phyloP scores from a whole-genome alignment of 1,140 invertebrate species.

The Magallana gigas region DNA sequence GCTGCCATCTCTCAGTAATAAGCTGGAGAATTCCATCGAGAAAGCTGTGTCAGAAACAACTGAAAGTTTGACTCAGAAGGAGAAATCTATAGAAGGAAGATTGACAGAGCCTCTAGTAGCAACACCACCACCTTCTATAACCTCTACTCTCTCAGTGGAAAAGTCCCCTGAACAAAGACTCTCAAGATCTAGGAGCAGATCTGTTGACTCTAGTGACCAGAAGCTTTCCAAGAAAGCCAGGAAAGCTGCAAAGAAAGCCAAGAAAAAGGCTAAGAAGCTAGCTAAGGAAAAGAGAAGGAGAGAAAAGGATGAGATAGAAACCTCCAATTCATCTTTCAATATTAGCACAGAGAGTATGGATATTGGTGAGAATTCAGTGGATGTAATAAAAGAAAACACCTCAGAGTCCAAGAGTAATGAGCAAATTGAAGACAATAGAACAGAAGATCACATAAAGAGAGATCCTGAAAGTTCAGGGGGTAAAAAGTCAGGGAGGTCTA shows the following conservation, averaged over 20 bases:
- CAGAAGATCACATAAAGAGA: too few relatives aligned
- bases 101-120: not conserved
- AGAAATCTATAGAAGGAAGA: not conserved
- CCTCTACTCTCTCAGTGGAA: not conserved
- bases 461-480: not conserved
- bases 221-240: slow-evolving; percentile 4
- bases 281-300: slow-evolving; percentile 16
- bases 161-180: not conserved
- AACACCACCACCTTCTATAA: not conserved
- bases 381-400: not conserved
- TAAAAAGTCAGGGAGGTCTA: not conserved
- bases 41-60: not conserved
- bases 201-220: not conserved
- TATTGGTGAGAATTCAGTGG: not conserved
- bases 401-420: not conserved
- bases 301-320: not conserved
- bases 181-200: not conserved
- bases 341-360: not conserved
- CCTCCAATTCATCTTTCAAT: not conserved
- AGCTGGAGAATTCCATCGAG: not conserved
- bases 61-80: not conserved
- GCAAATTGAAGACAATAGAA: not conserved
- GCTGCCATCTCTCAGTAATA: not conserved
- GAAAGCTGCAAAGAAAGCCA: slow-evolving; percentile 37
- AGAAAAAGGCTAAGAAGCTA: slow-evolving; percentile 30